These are phyloP conservation scores for Brachionus rotundiformis DNA, from an alignment of 1,140 invertebrate genomes.

Conservation along the genomic window DNA sequence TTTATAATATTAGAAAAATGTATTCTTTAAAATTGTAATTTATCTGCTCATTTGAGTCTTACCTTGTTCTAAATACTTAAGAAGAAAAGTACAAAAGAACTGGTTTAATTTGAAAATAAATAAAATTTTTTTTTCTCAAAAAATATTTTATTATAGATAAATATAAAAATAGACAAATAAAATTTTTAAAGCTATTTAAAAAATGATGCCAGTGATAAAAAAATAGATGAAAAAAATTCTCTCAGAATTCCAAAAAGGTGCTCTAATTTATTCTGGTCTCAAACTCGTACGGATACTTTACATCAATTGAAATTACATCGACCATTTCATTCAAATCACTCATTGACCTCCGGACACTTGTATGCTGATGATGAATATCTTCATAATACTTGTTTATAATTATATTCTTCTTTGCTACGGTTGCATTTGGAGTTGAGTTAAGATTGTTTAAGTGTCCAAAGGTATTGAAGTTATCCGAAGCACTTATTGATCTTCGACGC, in stretches of 20 bases:
- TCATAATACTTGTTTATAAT: slow-evolving; percentile 17
- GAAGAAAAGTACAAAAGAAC: too few species aligned
- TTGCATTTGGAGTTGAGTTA: slow-evolving; percentile 12
- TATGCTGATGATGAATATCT: slow-evolving; percentile 28
- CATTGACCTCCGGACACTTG: neutral
- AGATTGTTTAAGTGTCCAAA: neutral
- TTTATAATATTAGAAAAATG: too few species aligned
- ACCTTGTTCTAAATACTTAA: too few species aligned
- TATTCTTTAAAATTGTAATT: too few species aligned
- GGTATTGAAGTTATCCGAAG: neutral
- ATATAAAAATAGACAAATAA: neutral
- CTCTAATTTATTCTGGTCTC: slow-evolving; percentile 1
- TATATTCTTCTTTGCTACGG: neutral
- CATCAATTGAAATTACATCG: slow-evolving; percentile 37
- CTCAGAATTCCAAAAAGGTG: neutral
- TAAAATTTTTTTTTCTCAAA: neutral
- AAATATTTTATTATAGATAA: neutral
- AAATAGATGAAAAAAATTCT: neutral
- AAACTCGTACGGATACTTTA: slow-evolving; percentile 29
- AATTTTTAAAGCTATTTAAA: neutral
- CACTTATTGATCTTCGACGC: neutral
- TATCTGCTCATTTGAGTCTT: too few species aligned
- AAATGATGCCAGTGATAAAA: neutral
- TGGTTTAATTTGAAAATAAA: too few species aligned
- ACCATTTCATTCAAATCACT: slow-evolving; percentile 40